These are phyloP conservation scores for Aphaenogaster rudis DNA, from an alignment of 1,140 invertebrate species.

Conservation along the genomic window DNA sequence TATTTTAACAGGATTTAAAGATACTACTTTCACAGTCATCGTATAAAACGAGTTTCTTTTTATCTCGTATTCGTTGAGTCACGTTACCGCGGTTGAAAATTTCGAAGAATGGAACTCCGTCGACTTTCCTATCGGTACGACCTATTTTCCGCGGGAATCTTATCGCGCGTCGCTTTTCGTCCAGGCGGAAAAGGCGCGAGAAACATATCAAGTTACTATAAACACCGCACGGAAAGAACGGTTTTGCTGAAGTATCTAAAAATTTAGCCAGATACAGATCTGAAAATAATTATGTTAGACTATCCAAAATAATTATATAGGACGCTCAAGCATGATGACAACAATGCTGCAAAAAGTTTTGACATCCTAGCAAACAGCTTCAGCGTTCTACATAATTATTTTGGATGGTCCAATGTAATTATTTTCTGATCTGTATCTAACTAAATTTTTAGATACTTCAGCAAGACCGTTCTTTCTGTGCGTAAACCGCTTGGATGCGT, in stretches of 20 bases:
- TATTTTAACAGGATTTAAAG: background rate
- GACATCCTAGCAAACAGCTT: too few species aligned
- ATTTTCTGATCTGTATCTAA: too few species aligned
- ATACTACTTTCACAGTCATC: background rate
- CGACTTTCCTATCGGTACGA: background rate
- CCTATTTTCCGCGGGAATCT: slow-evolving; percentile 16
- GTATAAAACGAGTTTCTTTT: background rate
- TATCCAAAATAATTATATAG: too few species aligned
- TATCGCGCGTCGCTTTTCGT: slow-evolving; percentile 20
- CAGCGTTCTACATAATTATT: too few species aligned
- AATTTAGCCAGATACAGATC: too few species aligned
- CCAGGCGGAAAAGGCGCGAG: background rate
- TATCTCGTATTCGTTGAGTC: background rate
- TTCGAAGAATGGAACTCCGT: slow-evolving; percentile 11
- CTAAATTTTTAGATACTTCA: too few species aligned
- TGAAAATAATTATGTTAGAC: too few species aligned
- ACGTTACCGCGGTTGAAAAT: slow-evolving; percentile 7
- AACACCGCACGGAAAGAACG: background rate
- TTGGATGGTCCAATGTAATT: too few species aligned
- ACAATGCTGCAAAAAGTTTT: too few species aligned
- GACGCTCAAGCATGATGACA: too few species aligned
- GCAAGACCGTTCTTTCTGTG: too few species aligned
- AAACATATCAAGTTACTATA: slow-evolving; percentile 33
- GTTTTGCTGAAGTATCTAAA: too few species aligned
- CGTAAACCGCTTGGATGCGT: slow-evolving; percentile 17